phyloP scores from a whole-genome alignment of 2,113 vertebrate genomes.

The Dipodomys ordii region DNA sequence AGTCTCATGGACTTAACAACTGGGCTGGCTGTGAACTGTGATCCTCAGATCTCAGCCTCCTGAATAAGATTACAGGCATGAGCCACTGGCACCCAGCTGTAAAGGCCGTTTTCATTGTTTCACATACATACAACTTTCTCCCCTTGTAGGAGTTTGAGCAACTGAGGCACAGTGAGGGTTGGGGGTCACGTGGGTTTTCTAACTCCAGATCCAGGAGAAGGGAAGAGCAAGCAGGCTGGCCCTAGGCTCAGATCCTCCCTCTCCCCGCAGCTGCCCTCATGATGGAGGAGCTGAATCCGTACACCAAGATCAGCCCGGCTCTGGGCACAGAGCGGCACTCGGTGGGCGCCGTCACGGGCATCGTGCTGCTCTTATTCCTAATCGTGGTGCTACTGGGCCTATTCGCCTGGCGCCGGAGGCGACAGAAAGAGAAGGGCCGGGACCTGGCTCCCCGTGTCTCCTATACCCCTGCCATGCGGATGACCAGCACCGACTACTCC shows the following conservation, averaged over 20 bases:
- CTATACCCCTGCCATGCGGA: conserved; percentile 96
- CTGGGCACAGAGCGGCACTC: conserved; percentile 96
- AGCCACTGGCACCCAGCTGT: background rate
- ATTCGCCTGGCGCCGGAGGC: conserved; percentile 96
- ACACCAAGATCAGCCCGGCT: conserved; percentile 99
- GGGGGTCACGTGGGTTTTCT: background rate
- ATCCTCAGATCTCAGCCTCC: no score
- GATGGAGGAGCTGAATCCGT: conserved; percentile 99
- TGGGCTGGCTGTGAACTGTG: no score
- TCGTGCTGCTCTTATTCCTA: conserved; percentile 97
- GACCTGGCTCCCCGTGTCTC: conserved; percentile 96
- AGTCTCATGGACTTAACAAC: no score
- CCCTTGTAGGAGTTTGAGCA: background rate
- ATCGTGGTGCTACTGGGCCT: conserved; percentile 96
- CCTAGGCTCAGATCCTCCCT: conserved; percentile 55
- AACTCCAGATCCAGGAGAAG: background rate
- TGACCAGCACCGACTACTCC: conserved; percentile 96
- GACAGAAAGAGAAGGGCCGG: conserved; percentile 96
- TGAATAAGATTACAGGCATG: no score
- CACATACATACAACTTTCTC: background rate
- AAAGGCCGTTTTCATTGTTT: background rate
- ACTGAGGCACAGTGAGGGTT: background rate
- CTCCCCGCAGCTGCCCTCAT: conserved; percentile 93
- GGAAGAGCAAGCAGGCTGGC: background rate
- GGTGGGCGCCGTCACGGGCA: conserved; percentile 97